phyloP scores from a whole-genome alignment of 2,888 invertebrate species.

The Drosophila tripunctata region DNA sequence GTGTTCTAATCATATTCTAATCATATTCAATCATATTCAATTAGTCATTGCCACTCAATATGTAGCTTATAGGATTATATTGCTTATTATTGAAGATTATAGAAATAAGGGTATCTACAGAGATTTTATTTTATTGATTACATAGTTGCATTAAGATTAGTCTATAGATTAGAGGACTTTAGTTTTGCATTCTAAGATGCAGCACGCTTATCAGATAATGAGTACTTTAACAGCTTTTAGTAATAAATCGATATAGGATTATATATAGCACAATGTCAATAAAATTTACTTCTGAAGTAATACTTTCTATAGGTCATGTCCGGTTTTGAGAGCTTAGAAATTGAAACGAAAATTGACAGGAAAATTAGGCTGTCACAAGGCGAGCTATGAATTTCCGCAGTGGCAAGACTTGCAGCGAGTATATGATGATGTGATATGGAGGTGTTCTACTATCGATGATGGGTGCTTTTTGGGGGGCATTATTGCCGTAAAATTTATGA shows the following conservation, averaged over 20 bases:
- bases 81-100: no score
- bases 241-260: slow-evolving; percentile 26
- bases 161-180: no score
- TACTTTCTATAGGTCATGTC: slow-evolving; percentile 10
- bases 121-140: background rate
- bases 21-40: no score
- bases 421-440: background rate
- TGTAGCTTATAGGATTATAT: no score
- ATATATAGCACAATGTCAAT: slow-evolving; percentile 4
- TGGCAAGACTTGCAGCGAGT: no score
- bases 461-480: slow-evolving; percentile 20
- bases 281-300: background rate
- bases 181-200: background rate
- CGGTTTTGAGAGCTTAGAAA: slow-evolving; percentile 3
- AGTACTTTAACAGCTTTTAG: background rate
- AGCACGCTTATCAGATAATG: background rate
- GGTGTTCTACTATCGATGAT: slow-evolving; percentile 23
- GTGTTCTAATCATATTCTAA: no score
- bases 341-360: slow-evolving; percentile 25
- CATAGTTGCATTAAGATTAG: no score
- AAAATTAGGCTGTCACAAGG: slow-evolving; percentile 16
- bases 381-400: no score
- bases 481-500: slow-evolving; percentile 42
- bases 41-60: no score
- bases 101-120: no score